Conservation (phyloP, 1,140 invertebrate species). For the Penaeus japonicus region DNA sequence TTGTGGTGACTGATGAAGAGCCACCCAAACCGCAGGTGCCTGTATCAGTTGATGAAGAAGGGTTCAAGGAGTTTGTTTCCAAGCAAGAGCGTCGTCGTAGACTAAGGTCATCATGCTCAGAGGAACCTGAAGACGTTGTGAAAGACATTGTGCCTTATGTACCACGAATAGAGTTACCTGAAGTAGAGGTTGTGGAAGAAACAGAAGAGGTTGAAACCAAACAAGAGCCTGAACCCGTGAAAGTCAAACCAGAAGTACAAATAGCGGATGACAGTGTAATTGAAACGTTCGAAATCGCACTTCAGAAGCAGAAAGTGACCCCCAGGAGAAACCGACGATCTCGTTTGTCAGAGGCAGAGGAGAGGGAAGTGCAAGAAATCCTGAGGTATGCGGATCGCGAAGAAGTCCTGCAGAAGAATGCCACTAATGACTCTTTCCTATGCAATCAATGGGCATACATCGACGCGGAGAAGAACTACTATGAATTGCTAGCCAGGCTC, state of each 20-base stretch:
- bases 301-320: neutral
- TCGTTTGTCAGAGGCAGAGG: conserved; percentile 53
- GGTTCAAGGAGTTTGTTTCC: conserved; percentile 57
- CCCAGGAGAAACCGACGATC: conserved; percentile 41
- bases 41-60: conserved; percentile 52
- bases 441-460: conserved; percentile 60
- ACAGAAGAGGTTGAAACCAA: neutral
- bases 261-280: neutral
- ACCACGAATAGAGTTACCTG: conserved; percentile 49
- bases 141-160: conserved; percentile 57
- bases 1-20: conserved; percentile 57
- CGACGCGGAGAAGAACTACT: conserved; percentile 61
- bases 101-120: conserved; percentile 59
- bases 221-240: neutral
- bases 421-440: conserved; percentile 58
- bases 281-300: neutral
- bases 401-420: conserved; percentile 37
- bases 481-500: conserved; percentile 55
- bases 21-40: conserved; percentile 16
- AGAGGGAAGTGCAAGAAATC: conserved; percentile 58
- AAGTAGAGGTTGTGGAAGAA: conserved; percentile 49
- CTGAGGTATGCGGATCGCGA: conserved; percentile 50
- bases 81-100: conserved; percentile 57
- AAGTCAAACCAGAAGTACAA: neutral
- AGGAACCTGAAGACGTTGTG: conserved; percentile 50